These are phyloP conservation scores for Rousettus madagascariensis DNA, from an alignment of 2,797 vertebrate species.

Conservation along the genomic window DNA sequence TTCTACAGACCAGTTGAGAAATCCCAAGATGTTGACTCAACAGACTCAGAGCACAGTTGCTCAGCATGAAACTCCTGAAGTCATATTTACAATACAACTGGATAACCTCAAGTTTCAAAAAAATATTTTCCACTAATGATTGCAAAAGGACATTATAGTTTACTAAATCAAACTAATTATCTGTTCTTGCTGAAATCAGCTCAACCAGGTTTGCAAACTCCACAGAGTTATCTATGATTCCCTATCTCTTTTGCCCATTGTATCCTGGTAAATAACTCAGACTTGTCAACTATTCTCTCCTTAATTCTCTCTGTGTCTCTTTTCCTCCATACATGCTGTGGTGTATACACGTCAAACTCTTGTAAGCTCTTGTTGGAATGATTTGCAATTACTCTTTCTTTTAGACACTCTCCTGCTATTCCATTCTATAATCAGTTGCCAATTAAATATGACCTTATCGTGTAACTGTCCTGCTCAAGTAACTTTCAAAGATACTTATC, in stretches of 20 bases:
- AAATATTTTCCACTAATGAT: background rate
- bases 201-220: background rate
- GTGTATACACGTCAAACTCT: background rate
- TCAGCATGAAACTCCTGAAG: background rate
- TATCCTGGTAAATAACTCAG: background rate
- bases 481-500: background rate
- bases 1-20: conserved; percentile 5
- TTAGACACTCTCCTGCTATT: background rate
- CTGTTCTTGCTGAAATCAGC: background rate
- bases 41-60: background rate
- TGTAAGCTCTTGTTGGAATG: background rate
- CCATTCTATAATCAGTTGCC: background rate
- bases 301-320: background rate
- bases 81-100: background rate
- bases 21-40: background rate
- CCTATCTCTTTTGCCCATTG: background rate
- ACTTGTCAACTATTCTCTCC: background rate
- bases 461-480: background rate
- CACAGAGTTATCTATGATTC: background rate
- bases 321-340: background rate
- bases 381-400: background rate
- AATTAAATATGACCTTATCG: background rate
- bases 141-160: background rate
- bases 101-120: background rate
- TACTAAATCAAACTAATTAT: background rate